phyloP scores from a whole-genome alignment of 2,888 invertebrate species.

The Eupeodes latifasciatus region DNA sequence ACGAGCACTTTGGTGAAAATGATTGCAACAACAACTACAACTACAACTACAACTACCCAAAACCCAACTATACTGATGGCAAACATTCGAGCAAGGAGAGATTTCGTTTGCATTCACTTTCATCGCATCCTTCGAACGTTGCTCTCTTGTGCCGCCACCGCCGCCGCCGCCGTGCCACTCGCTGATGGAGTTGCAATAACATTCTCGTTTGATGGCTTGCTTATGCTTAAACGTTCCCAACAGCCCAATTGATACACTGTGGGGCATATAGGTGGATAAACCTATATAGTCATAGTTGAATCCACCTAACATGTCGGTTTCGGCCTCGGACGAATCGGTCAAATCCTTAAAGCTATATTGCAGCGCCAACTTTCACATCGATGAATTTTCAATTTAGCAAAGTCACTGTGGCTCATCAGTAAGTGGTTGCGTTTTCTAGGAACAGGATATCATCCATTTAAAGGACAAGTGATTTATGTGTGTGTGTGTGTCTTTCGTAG shows the following conservation, averaged over 20 bases:
- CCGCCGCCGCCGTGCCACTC: too few relatives aligned
- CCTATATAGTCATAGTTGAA: background rate
- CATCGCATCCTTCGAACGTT: background rate
- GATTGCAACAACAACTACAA: constrained; percentile 71
- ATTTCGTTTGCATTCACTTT: background rate
- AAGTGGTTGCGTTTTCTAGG: constrained; percentile 17
- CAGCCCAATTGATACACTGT: constrained; percentile 1
- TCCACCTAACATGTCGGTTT: constrained; percentile 40
- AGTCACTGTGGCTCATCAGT: constrained; percentile 33
- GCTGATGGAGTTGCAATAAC: constrained; percentile 15
- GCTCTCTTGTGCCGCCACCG: background rate
- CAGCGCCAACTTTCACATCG: constrained; percentile 64
- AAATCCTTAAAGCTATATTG: constrained; percentile 49
- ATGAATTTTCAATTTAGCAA: constrained; percentile 70
- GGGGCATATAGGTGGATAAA: background rate
- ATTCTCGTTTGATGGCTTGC: background rate
- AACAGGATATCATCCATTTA: constrained; percentile 23
- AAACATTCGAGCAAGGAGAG: constrained; percentile 6
- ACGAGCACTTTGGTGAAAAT: constrained; percentile 67
- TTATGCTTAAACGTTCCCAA: constrained; percentile 18
- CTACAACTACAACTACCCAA: constrained; percentile 64
- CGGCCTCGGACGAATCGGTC: constrained; percentile 43
- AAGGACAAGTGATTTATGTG: background rate
- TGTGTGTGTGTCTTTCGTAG: background rate
- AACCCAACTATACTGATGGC: constrained; percentile 24